phyloP scores from a whole-genome alignment of 2,888 invertebrate species.

The Stratiomys singularior region DNA sequence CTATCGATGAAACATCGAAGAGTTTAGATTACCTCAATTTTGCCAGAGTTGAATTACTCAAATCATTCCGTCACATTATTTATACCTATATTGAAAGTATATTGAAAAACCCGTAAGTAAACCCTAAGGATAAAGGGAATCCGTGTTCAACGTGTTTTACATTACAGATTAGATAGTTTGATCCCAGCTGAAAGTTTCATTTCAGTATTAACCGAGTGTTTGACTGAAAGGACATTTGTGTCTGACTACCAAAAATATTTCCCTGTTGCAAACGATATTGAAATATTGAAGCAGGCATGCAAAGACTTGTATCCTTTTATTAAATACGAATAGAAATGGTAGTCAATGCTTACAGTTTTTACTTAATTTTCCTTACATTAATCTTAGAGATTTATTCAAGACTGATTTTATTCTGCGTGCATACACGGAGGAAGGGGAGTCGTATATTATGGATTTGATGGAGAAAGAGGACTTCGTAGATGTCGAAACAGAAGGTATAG shows the following conservation, averaged over 20 bases:
- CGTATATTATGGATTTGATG: conserved; percentile 42
- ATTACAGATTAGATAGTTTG: conserved; percentile 47
- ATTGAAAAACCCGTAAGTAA: conserved; percentile 62
- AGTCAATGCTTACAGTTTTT: background rate
- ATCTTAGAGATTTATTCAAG: conserved; percentile 54
- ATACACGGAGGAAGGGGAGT: conserved; percentile 56
- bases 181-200: conserved; percentile 58
- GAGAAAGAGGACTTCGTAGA: conserved; percentile 43
- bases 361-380: background rate
- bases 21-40: conserved; percentile 61
- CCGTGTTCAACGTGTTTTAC: background rate
- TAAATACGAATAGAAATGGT: background rate
- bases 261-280: conserved; percentile 76
- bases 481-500: conserved; percentile 21
- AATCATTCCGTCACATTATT: conserved; percentile 64
- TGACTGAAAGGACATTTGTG: conserved; percentile 71
- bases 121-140: background rate
- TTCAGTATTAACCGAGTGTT: conserved; percentile 66
- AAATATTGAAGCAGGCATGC: conserved; percentile 71
- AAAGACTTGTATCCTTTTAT: conserved; percentile 76
- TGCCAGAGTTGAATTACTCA: conserved; percentile 65
- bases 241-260: conserved; percentile 75
- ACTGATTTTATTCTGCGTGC: conserved; percentile 58
- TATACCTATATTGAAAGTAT: conserved; percentile 62
- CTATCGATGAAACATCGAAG: conserved; percentile 58